Conservation (phyloP, 2,113 vertebrate species). For the Mola mola region DNA sequence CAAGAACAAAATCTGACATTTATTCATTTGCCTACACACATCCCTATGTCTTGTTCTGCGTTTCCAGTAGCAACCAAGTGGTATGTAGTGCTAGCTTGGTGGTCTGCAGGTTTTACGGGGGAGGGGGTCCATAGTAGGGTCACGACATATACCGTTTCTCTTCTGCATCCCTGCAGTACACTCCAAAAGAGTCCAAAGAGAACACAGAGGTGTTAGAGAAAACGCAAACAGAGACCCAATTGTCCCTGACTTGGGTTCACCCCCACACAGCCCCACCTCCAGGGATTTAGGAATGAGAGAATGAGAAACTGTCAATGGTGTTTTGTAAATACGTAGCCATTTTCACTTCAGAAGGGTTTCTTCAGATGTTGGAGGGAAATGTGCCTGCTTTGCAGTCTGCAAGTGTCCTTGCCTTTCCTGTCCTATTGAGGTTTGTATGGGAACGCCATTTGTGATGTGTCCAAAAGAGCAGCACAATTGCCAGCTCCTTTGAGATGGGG, state of each 20-base stretch:
- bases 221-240: conserved; percentile 75
- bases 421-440: conserved; percentile 67
- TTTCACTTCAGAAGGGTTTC: conserved; percentile 66
- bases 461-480: conserved; percentile 48
- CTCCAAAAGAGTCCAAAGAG: conserved; percentile 66
- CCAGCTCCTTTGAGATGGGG: conserved; percentile 62
- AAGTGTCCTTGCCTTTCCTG: conserved; percentile 59
- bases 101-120: conserved; percentile 62
- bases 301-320: conserved; percentile 69
- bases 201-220: conserved; percentile 67
- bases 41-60: conserved; percentile 16
- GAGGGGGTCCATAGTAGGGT: conserved; percentile 56
- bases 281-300: conserved; percentile 57
- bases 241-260: conserved; percentile 64
- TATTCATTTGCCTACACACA: conserved; percentile 11
- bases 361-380: conserved; percentile 58
- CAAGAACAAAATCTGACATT: too few species aligned
- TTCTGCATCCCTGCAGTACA: conserved; percentile 39
- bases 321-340: conserved; percentile 71
- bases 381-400: conserved; percentile 65
- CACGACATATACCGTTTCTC: conserved; percentile 67
- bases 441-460: conserved; percentile 64
- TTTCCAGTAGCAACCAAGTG: conserved; percentile 70
- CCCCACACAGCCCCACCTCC: conserved; percentile 43
- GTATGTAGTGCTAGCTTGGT: conserved; percentile 68